Evolutionary conservation across 2,113 vertebrate genomes (phyloP).

Genomic region (Stegastes partitus): DNA sequence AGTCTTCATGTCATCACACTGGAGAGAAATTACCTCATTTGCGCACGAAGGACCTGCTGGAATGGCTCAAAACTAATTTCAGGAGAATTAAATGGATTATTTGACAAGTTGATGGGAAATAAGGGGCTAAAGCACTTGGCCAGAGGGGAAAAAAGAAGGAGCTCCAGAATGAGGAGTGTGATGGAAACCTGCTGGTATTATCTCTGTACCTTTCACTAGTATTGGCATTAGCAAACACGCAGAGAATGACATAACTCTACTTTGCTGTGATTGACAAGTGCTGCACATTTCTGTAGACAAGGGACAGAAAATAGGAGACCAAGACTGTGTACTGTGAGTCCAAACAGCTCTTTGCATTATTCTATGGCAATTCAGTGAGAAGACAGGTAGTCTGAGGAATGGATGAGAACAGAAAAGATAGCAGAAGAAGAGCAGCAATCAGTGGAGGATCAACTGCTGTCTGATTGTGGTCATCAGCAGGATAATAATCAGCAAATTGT

Average conservation of each 20-base stretch:
- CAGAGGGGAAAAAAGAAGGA: neutral
- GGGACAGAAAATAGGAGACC: neutral
- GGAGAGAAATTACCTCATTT: slow-evolving; percentile 46
- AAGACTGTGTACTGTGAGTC: neutral
- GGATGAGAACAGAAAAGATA: neutral
- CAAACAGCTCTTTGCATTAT: neutral
- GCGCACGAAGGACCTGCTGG: slow-evolving; percentile 11
- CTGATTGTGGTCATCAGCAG: slow-evolving; percentile 28
- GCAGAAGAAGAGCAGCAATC: slow-evolving; percentile 26
- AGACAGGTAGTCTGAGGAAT: neutral
- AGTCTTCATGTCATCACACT: slow-evolving; percentile 37
- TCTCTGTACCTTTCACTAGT: neutral
- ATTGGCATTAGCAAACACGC: neutral
- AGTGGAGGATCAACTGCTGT: slow-evolving; percentile 13
- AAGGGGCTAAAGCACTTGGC: neutral
- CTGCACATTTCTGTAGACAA: neutral
- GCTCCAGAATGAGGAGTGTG: neutral
- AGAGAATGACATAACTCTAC: neutral
- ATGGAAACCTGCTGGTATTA: neutral
- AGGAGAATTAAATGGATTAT: slow-evolving; percentile 18
- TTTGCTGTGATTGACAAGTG: neutral
- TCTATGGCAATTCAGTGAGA: neutral
- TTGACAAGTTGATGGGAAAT: slow-evolving; percentile 6
- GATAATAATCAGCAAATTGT: slow-evolving; percentile 35
- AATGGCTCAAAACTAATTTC: slow-evolving; percentile 43